These are phyloP conservation scores for Catocala sponsa DNA, from an alignment of 2,888 invertebrate genomes.

Conservation along the genomic window DNA sequence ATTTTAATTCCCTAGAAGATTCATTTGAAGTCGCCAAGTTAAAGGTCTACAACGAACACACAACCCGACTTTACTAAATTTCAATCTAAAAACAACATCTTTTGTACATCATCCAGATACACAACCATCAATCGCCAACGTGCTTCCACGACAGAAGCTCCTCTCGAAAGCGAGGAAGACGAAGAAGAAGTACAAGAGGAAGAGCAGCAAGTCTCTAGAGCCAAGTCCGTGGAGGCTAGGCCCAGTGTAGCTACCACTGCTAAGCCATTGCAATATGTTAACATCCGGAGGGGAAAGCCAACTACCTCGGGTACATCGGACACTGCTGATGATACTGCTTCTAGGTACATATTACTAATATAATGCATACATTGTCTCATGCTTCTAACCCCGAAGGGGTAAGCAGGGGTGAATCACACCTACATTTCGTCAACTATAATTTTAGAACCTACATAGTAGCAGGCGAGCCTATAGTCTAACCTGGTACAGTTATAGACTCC, in stretches of 20 bases:
- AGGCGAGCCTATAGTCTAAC: too few species aligned
- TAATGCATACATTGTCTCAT: too few species aligned
- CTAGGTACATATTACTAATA: constrained; percentile 61
- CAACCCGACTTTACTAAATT: too few species aligned
- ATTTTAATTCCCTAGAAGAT: too few species aligned
- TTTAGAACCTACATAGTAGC: too few species aligned
- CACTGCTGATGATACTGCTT: constrained; percentile 75
- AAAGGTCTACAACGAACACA: too few species aligned
- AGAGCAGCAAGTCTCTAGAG: constrained; percentile 50
- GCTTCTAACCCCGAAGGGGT: too few species aligned
- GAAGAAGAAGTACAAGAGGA: constrained; percentile 61
- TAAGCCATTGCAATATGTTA: constrained; percentile 90
- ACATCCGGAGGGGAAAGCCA: constrained; percentile 90
- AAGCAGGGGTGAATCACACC: too few species aligned
- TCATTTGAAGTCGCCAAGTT: too few species aligned
- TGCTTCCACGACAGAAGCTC: constrained; percentile 72
- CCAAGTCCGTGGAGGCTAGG: constrained; percentile 59
- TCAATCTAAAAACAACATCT: too few species aligned
- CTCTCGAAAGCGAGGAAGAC: constrained; percentile 60
- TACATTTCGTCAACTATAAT: too few species aligned
- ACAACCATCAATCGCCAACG: constrained; percentile 89
- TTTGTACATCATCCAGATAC: constrained; percentile 71
- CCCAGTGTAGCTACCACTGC: constrained; percentile 66
- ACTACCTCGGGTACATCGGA: constrained; percentile 70
- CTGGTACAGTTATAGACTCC: too few species aligned